A percentile compares a stretch with the other conserved stretches of the same genome.
Evolutionary conservation across 2,797 vertebrate genomes (phyloP).

Genomic region (Lindbergichthys nudifrons): DNA sequence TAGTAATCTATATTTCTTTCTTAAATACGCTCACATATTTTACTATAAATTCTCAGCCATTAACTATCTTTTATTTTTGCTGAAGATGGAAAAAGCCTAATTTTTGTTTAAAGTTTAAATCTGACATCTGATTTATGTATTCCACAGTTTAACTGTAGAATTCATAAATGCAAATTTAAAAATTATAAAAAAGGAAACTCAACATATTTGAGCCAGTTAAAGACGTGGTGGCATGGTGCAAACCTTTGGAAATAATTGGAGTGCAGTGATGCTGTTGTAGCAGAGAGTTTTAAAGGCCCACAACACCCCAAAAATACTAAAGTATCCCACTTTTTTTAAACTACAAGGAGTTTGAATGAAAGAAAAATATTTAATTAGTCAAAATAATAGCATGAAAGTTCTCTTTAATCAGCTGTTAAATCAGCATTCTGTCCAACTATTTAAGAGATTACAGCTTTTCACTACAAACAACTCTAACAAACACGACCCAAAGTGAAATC

Average conservation of each 20-base stretch:
- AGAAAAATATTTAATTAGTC: not conserved
- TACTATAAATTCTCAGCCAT: not conserved
- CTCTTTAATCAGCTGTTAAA: not conserved
- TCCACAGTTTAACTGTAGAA: too few species aligned
- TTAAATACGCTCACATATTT: not conserved
- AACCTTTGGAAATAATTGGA: too few species aligned
- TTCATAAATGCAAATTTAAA: too few species aligned
- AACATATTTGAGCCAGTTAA: too few species aligned
- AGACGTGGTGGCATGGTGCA: too few species aligned
- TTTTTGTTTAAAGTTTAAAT: not conserved
- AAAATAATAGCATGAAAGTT: not conserved
- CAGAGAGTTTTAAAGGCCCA: too few species aligned
- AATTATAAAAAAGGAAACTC: too few species aligned
- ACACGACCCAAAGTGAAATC: too few species aligned
- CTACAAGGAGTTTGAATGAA: not conserved
- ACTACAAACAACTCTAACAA: not conserved
- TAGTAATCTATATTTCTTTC: not conserved
- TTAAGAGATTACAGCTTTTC: not conserved
- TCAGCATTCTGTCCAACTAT: not conserved
- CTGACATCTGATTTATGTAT: not conserved
- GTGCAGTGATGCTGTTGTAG: too few species aligned
- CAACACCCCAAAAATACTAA: not conserved
- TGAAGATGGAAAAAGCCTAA: not conserved
- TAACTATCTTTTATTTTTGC: not conserved
- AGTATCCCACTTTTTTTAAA: not conserved